Evolutionary conservation across 2,888 invertebrate genomes (phyloP).

Genomic region (Brenthis daphne): DNA sequence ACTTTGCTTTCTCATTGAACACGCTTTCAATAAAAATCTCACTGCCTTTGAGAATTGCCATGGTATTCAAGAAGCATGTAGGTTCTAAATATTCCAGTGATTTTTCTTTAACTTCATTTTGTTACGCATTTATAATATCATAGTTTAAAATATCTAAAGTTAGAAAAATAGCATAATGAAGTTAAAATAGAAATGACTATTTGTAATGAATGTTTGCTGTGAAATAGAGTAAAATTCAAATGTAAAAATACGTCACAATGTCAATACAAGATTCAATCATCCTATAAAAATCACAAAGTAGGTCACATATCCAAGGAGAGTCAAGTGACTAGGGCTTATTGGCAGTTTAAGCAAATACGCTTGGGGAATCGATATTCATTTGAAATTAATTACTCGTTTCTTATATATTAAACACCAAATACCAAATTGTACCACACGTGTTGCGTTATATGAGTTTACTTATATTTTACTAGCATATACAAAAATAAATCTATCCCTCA

Average conservation of each 20-base stretch:
- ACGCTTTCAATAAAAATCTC: constrained; percentile 15
- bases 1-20: background rate
- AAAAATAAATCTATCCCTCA: too few relatives aligned
- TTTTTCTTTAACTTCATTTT: background rate
- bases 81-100: constrained; percentile 5
- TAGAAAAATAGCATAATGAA: too few relatives aligned
- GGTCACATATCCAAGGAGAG: constrained; percentile 10
- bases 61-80: constrained; percentile 9
- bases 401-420: too few relatives aligned
- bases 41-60: constrained; percentile 1
- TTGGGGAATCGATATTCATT: constrained; percentile 8
- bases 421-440: too few relatives aligned
- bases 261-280: background rate
- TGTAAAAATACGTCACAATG: background rate
- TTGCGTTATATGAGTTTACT: too few relatives aligned
- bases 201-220: too few relatives aligned
- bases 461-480: too few relatives aligned
- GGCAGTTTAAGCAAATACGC: background rate
- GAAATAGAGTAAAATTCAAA: background rate
- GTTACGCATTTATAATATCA: too few relatives aligned
- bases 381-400: background rate
- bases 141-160: too few relatives aligned
- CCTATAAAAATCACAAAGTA: background rate
- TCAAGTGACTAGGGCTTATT: constrained; percentile 5
- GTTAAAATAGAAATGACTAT: too few relatives aligned